phyloP scores from a whole-genome alignment of 2,113 vertebrate species.

The Ia io region DNA sequence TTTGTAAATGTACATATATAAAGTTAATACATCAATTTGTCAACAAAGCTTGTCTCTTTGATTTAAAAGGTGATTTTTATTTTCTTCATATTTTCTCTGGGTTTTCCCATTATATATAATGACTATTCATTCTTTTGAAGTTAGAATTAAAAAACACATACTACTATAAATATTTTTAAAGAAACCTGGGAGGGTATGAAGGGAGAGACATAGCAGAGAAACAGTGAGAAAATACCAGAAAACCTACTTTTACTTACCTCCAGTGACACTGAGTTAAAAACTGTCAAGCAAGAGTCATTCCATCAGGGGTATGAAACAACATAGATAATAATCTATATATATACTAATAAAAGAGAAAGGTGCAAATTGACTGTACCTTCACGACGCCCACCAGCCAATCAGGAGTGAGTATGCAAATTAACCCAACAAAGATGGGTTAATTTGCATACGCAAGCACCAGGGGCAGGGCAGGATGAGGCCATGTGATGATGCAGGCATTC shows the following conservation, averaged over 20 bases:
- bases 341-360: no score
- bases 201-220: neutral
- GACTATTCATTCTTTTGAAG: neutral
- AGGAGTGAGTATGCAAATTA: no score
- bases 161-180: slow-evolving; percentile 13
- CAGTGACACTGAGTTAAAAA: neutral
- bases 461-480: no score
- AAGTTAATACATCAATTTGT: slow-evolving; percentile 6
- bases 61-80: slow-evolving; percentile 37
- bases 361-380: no score
- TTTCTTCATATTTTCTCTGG: slow-evolving; percentile 30
- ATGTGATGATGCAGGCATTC: no score
- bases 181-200: neutral
- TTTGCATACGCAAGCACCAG: no score
- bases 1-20: slow-evolving; percentile 12
- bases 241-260: neutral
- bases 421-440: no score
- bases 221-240: neutral
- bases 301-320: neutral
- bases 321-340: neutral
- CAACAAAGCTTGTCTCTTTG: slow-evolving; percentile 35
- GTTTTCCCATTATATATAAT: neutral
- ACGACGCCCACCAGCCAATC: no score
- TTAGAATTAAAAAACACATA: neutral
- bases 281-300: neutral